Base-by-base conservation (phyloP, 2,888 invertebrate species). In the Sinotaia quadrata region DNA sequence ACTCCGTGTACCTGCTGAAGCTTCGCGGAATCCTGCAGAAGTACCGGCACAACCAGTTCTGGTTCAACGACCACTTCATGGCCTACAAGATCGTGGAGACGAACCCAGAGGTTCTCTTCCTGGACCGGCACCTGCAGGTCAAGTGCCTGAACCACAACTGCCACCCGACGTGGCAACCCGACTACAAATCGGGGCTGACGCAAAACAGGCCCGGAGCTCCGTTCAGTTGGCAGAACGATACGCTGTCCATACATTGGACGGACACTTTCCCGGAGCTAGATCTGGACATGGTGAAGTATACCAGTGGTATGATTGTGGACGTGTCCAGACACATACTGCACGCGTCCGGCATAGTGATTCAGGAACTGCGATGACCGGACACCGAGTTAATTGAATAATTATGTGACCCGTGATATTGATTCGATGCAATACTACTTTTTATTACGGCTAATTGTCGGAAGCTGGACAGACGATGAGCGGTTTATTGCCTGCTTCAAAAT, bases 1-100 rank as follows among this genome's bases (percentile, higher is more conserved):
- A 74, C 57, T 65, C 72, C 2, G 63, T 69, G 49, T 76, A 76
- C 63, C 54, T 76, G 58, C 52, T 69, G 27, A 72, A 69, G 57
- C 54, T 76, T 37, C 59, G 74, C n/a, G 60, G 51, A 2, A 57
- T 69, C 2, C 47, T 76, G 34, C 74, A 76, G 41, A 60, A 67
- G n/a, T 58, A 72, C 59, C 67, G 72, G 33, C 57, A 49, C 21
- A 72, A 66, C 34, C 59, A 57, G 36, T 72, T 65, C 62, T 74
- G 76, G 76, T 76, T 68, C 61, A 71, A 66, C 49, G 76, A 76
- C 54, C 76, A 76, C 60, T 76, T 68, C 60, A 44, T 74, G 59
- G 41, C 74, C 31, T 76, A 76, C 51, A 74, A 74, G 69, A 54
- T 74, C 37, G 27, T 74, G 52, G 73, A 74, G 52, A 52, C 65